These are phyloP conservation scores for Conops quadrifasciatus DNA, from an alignment of 2,888 invertebrate genomes.

Conservation along the genomic window DNA sequence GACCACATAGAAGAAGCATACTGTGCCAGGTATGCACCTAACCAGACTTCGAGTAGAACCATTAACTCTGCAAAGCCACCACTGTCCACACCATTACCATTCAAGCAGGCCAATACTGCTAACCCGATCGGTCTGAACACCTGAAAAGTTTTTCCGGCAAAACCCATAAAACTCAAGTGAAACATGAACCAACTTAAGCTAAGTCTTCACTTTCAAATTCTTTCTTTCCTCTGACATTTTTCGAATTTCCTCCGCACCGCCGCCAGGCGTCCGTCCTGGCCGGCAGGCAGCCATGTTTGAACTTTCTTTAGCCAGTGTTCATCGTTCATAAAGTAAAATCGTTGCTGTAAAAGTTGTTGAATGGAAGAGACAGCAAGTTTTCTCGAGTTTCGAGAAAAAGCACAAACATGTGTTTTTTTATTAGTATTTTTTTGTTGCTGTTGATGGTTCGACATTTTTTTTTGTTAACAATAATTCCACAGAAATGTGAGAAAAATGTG, in stretches of 20 bases:
- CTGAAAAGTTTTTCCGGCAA: neutral
- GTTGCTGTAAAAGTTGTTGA: neutral
- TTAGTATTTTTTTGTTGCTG: neutral
- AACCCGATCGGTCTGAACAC: neutral
- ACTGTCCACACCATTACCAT: too few species aligned
- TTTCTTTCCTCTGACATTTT: neutral
- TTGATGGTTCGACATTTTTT: neutral
- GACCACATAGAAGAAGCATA: too few species aligned
- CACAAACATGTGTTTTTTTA: neutral
- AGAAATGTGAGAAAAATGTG: neutral
- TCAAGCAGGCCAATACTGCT: too few species aligned
- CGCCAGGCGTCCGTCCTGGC: too few species aligned
- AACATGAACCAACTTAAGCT: neutral
- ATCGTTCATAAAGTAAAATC: constrained; percentile 9
- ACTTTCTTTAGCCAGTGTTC: too few species aligned
- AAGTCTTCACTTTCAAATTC: neutral
- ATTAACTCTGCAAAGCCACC: too few species aligned
- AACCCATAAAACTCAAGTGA: neutral
- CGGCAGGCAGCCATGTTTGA: too few species aligned
- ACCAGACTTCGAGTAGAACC: too few species aligned
- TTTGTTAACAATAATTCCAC: neutral
- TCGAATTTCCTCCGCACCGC: too few species aligned
- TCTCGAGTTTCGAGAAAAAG: neutral
- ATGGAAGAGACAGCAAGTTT: neutral
- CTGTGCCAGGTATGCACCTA: too few species aligned